These are phyloP conservation scores for Phytoseiulus persimilis DNA, from an alignment of 2,888 invertebrate species.

Conservation along the genomic window DNA sequence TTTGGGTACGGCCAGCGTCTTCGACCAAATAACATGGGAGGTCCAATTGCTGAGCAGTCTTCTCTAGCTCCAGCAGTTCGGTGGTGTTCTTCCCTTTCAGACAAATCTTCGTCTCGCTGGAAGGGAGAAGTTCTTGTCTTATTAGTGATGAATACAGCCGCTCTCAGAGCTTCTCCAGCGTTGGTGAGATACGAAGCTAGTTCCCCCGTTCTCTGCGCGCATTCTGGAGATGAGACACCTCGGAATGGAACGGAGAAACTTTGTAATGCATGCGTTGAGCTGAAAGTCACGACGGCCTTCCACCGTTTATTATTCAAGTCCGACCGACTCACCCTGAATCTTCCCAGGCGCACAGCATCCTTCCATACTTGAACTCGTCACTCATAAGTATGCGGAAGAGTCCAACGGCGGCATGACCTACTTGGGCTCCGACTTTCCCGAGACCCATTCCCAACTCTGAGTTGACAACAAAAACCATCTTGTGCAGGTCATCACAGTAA, in stretches of 20 bases:
- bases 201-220: too few species aligned
- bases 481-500: conserved; percentile 51
- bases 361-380: conserved; percentile 50
- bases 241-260: too few species aligned
- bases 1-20: conserved; percentile 55
- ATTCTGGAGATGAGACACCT: too few species aligned
- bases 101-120: conserved; percentile 53
- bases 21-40: conserved; percentile 53
- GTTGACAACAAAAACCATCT: conserved; percentile 62
- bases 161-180: too few species aligned
- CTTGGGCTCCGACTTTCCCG: conserved; percentile 59
- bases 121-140: conserved; percentile 31
- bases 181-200: too few species aligned
- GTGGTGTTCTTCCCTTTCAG: conserved; percentile 52
- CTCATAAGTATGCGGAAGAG: conserved; percentile 54
- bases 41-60: conserved; percentile 50
- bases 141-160: too few species aligned
- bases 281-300: too few species aligned
- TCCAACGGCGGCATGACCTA: conserved; percentile 58
- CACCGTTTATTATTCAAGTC: too few species aligned
- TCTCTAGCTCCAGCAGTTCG: conserved; percentile 52
- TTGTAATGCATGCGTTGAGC: too few species aligned
- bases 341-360: conserved; percentile 51
- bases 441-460: conserved; percentile 58
- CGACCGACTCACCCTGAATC: conserved; percentile 50